phyloP scores from a whole-genome alignment of 2,888 invertebrate species.

The Aleiodes testaceus region DNA sequence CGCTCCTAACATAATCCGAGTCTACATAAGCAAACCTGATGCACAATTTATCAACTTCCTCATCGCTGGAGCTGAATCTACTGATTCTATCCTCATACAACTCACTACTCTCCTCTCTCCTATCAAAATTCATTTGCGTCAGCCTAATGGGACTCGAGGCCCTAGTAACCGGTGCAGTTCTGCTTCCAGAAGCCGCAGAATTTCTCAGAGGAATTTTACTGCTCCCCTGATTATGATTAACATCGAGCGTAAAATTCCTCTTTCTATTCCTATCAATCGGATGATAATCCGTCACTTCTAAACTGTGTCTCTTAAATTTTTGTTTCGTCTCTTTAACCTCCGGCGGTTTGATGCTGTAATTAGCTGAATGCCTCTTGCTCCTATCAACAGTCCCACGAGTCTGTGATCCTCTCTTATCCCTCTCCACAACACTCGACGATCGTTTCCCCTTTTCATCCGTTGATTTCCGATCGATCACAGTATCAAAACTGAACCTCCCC shows the following conservation, averaged over 20 bases:
- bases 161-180: conserved; percentile 69
- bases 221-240: conserved; percentile 70
- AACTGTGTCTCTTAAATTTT: conserved; percentile 65
- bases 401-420: conserved; percentile 57
- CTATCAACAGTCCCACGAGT: conserved; percentile 59
- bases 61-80: conserved; percentile 66
- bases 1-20: conserved; percentile 49
- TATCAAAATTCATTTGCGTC: conserved; percentile 57
- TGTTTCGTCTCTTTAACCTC: conserved; percentile 62
- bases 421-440: conserved; percentile 58
- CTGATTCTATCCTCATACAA: conserved; percentile 45
- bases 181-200: conserved; percentile 63
- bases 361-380: conserved; percentile 66
- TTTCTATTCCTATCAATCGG: conserved; percentile 55
- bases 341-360: conserved; percentile 56
- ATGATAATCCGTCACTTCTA: conserved; percentile 63
- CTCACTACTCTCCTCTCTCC: conserved; percentile 47
- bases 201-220: conserved; percentile 69
- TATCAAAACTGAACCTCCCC: conserved; percentile 54
- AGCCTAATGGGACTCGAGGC: conserved; percentile 68
- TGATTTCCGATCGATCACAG: conserved; percentile 27
- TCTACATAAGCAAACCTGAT: conserved; percentile 51
- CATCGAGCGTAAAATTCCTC: conserved; percentile 61
- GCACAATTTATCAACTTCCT: conserved; percentile 67
- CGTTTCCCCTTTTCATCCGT: conserved; percentile 60